These are phyloP conservation scores for Otocyon megalotis DNA, from an alignment of 2,113 vertebrate species.

Conservation along the genomic window DNA sequence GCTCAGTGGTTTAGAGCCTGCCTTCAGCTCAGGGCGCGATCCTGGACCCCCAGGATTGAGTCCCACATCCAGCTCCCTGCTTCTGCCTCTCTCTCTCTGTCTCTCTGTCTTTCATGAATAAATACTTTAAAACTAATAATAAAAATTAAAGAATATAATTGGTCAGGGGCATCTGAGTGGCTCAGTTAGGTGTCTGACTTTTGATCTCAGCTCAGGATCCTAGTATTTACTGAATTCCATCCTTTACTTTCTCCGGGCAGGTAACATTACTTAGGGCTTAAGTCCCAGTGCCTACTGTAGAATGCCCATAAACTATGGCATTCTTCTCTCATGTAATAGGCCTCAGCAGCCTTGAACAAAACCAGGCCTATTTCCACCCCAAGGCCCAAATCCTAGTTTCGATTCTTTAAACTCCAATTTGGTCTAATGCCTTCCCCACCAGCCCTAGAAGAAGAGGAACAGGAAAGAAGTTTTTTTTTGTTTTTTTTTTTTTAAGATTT, in stretches of 20 bases:
- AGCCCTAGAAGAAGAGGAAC: conserved; percentile 5
- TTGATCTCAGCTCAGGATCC: background rate
- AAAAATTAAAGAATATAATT: background rate
- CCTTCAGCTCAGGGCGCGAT: too few relatives aligned
- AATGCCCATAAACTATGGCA: background rate
- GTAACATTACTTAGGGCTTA: background rate
- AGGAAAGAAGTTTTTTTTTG: background rate
- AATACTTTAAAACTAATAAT: too few relatives aligned
- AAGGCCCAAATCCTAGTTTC: conserved; percentile 24
- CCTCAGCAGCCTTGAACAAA: background rate
- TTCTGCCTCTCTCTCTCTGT: too few relatives aligned
- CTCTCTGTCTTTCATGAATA: too few relatives aligned
- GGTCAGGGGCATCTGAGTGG: background rate
- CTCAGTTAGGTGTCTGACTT: background rate
- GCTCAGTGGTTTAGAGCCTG: too few relatives aligned
- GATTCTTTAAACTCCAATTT: background rate
- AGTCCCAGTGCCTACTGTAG: background rate
- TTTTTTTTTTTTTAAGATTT: too few relatives aligned
- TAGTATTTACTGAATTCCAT: conserved; percentile 3
- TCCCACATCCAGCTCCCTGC: too few relatives aligned
- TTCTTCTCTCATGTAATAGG: background rate
- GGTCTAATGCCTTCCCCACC: background rate
- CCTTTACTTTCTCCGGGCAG: conserved; percentile 35
- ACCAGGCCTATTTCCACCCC: background rate
- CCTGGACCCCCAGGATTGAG: too few relatives aligned